A percentile compares a stretch with the other conserved stretches of the same genome.
These are phyloP conservation scores for Deladenus siricidicola DNA, from an alignment of 2,888 invertebrate genomes.

Conservation along the genomic window DNA sequence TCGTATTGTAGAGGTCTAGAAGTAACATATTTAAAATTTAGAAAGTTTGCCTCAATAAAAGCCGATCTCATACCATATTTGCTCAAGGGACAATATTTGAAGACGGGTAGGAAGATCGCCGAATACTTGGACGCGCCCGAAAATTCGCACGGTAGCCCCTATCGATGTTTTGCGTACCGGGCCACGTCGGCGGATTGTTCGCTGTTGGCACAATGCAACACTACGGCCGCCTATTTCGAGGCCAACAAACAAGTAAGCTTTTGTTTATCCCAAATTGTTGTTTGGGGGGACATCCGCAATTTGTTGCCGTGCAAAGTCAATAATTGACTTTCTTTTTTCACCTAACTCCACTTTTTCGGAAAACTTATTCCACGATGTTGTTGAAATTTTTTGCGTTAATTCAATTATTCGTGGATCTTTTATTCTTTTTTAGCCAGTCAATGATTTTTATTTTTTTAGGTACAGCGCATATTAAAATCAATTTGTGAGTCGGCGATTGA, in stretches of 20 bases:
- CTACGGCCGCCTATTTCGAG: slow-evolving; percentile 42
- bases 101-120: background rate
- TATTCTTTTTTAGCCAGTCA: background rate
- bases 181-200: slow-evolving; percentile 33
- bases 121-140: background rate
- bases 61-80: slow-evolving; percentile 45
- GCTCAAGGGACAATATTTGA: slow-evolving; percentile 31
- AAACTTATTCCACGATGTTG: too few species aligned
- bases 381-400: too few species aligned
- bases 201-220: slow-evolving; percentile 41
- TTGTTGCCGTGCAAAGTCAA: too few species aligned
- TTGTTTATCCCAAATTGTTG: too few species aligned
- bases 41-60: slow-evolving; percentile 41
- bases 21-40: slow-evolving; percentile 12
- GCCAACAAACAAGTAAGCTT: slow-evolving; percentile 39
- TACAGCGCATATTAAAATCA: background rate
- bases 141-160: background rate
- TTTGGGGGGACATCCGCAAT: too few species aligned
- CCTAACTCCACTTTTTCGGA: too few species aligned
- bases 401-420: background rate
- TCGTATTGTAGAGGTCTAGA: too few species aligned
- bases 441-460: slow-evolving; percentile 2
- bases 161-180: slow-evolving; percentile 34
- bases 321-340: too few species aligned
- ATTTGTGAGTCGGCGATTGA: background rate